Evolutionary conservation across 2,888 invertebrate genomes (phyloP), one percentile per base, ranked within the genome.

Genomic region (Linnaemya vulpina): DNA sequence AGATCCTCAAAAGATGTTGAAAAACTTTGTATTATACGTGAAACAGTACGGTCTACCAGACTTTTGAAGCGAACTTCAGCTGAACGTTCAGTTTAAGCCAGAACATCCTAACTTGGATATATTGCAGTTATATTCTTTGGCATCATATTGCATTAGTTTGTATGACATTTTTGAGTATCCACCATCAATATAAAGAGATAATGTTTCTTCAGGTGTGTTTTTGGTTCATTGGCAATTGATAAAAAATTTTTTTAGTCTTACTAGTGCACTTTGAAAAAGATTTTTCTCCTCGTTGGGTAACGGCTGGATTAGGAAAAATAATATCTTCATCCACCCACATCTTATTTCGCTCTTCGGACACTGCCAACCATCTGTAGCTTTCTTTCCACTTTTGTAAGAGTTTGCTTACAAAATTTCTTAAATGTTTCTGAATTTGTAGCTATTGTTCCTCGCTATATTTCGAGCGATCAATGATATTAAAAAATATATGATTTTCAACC

Each of bases 311-410:
- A 35, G 73, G 35, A 46, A 60, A 73, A 46, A 73, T 73, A 73
- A 73, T 73, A 60, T 73, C 30, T 73, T 60, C 49, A 60, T 58
- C 46, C 60, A 46, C 60, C 46, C 73, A 73, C 43, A 25, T 60
- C 46, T 73, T 46, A 71, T 71, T 43, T 71, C 46, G 43, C 4
- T 55, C 35, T 38, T 62, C 62, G 40, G 40, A 40, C 43, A 62
- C 62, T 62, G 62, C 62, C 62, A 62, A 20, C 20, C 55, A 22
- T 30, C n/a, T 55, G 40, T 43, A 58, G 43, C 25, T 60, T 58
- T 46, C 46, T 60, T n/a, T n/a, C n/a, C n/a, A n/a, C n/a, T n/a
- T n/a, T n/a, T n/a, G n/a, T n/a, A n/a, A n/a, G 25, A 55, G 55
- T 11, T 55, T 22, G 13, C 55, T 25, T 13, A 25, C 11, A 55